Evolutionary conservation across 1,140 invertebrate genomes (phyloP).

Genomic region (Eriosoma lanigerum): DNA sequence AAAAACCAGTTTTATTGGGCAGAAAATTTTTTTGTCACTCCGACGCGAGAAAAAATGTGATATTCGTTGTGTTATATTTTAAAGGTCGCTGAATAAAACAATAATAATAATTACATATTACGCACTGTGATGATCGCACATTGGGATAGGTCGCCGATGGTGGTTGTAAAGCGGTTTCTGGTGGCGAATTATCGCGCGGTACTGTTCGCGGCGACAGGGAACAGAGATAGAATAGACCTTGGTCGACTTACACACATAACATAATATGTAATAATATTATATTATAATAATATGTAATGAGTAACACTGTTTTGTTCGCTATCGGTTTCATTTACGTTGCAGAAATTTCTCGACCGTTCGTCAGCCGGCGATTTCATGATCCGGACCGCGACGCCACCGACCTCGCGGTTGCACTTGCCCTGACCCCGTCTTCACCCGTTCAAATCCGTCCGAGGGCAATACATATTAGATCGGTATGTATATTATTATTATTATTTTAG

Average conservation of each 20-base stretch:
- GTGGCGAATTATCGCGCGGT: neutral
- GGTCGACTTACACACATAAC: neutral
- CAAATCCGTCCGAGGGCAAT: neutral
- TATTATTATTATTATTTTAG: too few species aligned
- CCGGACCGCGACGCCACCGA: neutral
- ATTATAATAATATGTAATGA: too few species aligned
- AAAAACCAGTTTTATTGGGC: too few species aligned
- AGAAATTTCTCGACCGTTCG: neutral
- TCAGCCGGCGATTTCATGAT: neutral
- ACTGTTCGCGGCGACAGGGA: neutral
- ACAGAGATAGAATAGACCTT: slow-evolving; percentile 8
- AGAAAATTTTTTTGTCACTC: too few species aligned
- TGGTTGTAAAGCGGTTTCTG: too few species aligned
- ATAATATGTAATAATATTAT: too few species aligned
- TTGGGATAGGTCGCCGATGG: neutral
- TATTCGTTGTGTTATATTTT: too few species aligned
- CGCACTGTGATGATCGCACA: too few species aligned
- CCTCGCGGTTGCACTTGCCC: slow-evolving; percentile 20
- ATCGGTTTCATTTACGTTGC: neutral
- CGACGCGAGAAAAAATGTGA: too few species aligned
- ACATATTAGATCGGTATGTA: neutral
- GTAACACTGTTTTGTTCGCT: neutral
- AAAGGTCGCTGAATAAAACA: too few species aligned
- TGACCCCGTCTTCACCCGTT: slow-evolving; percentile 13
- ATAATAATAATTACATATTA: too few species aligned